phyloP scores from a whole-genome alignment of 2,888 invertebrate genomes.

The Choreutis nemorana region DNA sequence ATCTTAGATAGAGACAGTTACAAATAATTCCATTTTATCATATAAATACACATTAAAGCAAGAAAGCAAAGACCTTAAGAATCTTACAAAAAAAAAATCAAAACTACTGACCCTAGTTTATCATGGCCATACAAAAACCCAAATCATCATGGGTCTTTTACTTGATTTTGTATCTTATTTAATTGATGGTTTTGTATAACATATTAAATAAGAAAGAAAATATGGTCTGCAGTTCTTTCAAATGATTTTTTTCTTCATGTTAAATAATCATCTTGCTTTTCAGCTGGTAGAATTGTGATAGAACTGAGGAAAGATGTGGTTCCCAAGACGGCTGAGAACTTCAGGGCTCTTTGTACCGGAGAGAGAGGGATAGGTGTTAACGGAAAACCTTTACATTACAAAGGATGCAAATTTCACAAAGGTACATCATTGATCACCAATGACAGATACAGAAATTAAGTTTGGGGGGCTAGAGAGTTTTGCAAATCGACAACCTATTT shows the following conservation, averaged over 20 bases:
- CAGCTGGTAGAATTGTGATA: constrained; percentile 85
- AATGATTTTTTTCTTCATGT: constrained; percentile 9
- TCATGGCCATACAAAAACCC: too few relatives aligned
- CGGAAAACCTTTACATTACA: constrained; percentile 83
- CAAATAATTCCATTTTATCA: too few relatives aligned
- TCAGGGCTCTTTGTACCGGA: constrained; percentile 90
- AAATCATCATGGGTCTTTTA: too few relatives aligned
- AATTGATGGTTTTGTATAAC: constrained; percentile 11
- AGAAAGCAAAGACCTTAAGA: too few relatives aligned
- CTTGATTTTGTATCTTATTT: background rate
- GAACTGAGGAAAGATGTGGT: constrained; percentile 85
- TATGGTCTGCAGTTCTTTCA: constrained; percentile 1
- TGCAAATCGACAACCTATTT: too few relatives aligned
- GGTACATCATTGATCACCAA: too few relatives aligned
- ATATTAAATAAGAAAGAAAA: constrained; percentile 2
- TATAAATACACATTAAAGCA: too few relatives aligned
- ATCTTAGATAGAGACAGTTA: too few relatives aligned
- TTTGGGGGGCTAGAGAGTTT: too few relatives aligned
- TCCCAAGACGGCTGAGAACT: constrained; percentile 91
- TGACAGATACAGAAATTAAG: too few relatives aligned
- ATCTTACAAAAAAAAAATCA: too few relatives aligned
- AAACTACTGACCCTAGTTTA: too few relatives aligned
- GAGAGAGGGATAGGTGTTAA: constrained; percentile 77
- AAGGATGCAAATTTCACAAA: constrained; percentile 83
- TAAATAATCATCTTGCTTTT: constrained; percentile 17